These are phyloP conservation scores for Sturmia bella DNA, from an alignment of 2,888 invertebrate genomes.

Conservation along the genomic window DNA sequence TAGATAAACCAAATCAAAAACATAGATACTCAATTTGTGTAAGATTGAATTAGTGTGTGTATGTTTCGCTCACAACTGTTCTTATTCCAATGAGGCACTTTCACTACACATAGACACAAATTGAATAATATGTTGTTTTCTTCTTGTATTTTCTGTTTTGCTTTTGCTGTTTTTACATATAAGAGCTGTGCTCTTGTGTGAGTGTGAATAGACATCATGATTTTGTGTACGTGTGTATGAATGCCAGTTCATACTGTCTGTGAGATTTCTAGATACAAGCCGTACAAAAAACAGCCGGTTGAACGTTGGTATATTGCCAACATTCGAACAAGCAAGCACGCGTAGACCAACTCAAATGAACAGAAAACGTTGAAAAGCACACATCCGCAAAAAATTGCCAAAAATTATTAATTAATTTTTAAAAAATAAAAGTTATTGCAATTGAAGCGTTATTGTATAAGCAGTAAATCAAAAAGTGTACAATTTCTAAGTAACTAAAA, in stretches of 20 bases:
- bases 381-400: constrained; percentile 79
- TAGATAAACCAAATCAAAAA: constrained; percentile 56
- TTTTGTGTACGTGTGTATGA: constrained; percentile 24
- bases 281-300: constrained; percentile 68
- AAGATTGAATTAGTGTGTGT: neutral
- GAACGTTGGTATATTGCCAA: constrained; percentile 72
- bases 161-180: constrained; percentile 41
- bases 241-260: constrained; percentile 73
- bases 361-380: constrained; percentile 82
- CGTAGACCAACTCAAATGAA: constrained; percentile 81
- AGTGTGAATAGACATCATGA: constrained; percentile 7
- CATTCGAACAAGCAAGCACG: constrained; percentile 78
- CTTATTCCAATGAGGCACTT: constrained; percentile 38
- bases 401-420: constrained; percentile 37
- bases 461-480: constrained; percentile 49
- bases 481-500: neutral
- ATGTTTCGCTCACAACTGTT: constrained; percentile 8
- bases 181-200: neutral
- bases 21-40: constrained; percentile 61
- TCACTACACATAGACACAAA: constrained; percentile 61
- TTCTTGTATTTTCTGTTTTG: constrained; percentile 32
- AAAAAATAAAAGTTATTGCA: constrained; percentile 10
- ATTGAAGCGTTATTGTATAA: constrained; percentile 6
- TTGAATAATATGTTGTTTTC: neutral
- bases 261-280: constrained; percentile 76